phyloP scores from a whole-genome alignment of 2,888 invertebrate species.

The Pardosa pseudoannulata region DNA sequence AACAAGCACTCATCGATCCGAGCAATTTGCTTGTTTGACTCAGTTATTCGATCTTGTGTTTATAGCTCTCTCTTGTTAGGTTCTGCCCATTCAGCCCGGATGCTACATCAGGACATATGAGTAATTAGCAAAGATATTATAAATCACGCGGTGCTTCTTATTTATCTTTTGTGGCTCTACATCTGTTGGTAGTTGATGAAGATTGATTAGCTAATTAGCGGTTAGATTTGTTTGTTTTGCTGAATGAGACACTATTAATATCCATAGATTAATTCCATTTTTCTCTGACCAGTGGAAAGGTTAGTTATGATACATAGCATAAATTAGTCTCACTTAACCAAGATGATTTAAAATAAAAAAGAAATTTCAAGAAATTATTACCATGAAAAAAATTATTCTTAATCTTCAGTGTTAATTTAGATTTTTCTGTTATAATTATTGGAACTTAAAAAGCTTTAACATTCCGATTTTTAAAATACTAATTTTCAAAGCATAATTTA shows the following conservation, averaged over 20 bases:
- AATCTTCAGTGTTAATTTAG: no score
- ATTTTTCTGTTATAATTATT: no score
- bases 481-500: no score
- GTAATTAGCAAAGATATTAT: not conserved
- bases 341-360: no score
- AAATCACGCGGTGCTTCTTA: not conserved
- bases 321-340: no score
- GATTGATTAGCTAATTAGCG: conserved; percentile 15
- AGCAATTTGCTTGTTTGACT: not conserved
- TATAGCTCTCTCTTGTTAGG: not conserved
- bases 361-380: no score
- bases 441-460: no score
- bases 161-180: not conserved
- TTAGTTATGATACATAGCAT: not conserved
- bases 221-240: not conserved
- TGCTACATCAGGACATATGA: not conserved
- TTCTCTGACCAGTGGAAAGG: no score
- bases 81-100: not conserved
- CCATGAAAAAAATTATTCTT: no score
- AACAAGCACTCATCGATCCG: not conserved
- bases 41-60: not conserved
- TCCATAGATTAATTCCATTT: not conserved
- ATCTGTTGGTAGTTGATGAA: conserved; percentile 6
- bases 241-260: not conserved
- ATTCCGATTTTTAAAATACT: no score